These are phyloP conservation scores for Ophiothrix spiculata DNA, from an alignment of 35 echinoderm and acorn worm species.

Conservation along the genomic window DNA sequence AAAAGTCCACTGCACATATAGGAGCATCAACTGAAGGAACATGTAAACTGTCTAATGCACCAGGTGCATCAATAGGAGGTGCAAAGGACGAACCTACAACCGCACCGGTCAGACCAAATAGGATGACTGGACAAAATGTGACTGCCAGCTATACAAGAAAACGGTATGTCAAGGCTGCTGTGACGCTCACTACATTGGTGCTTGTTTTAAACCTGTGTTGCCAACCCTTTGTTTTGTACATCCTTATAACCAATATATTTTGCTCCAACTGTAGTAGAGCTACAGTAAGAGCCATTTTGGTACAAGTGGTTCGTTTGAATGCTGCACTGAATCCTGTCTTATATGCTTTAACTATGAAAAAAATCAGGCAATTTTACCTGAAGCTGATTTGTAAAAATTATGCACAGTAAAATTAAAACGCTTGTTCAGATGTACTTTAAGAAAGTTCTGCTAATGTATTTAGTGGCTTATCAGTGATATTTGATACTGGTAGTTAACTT, in stretches of 20 bases:
- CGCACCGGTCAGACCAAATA: too few relatives aligned
- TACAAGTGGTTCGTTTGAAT: neutral
- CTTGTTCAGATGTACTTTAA: too few relatives aligned
- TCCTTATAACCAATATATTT: neutral
- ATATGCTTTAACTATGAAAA: neutral
- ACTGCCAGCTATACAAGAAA: neutral
- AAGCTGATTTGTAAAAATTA: neutral
- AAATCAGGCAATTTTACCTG: neutral
- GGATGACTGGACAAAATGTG: too few relatives aligned
- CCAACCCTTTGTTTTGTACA: neutral
- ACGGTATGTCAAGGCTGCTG: neutral
- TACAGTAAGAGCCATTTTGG: neutral
- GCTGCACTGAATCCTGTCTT: neutral
- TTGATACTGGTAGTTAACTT: too few relatives aligned
- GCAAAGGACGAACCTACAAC: too few relatives aligned
- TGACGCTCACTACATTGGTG: neutral
- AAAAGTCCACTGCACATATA: too few relatives aligned
- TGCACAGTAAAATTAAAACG: neutral
- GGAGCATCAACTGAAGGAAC: too few relatives aligned
- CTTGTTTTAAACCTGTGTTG: neutral
- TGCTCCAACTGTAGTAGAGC: neutral
- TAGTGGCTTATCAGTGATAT: too few relatives aligned
- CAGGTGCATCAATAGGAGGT: too few relatives aligned
- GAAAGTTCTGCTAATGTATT: too few relatives aligned
- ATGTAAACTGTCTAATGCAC: too few relatives aligned